Evolutionary conservation across 2,113 vertebrate species (phyloP).

Genomic region (Pagrus major): DNA sequence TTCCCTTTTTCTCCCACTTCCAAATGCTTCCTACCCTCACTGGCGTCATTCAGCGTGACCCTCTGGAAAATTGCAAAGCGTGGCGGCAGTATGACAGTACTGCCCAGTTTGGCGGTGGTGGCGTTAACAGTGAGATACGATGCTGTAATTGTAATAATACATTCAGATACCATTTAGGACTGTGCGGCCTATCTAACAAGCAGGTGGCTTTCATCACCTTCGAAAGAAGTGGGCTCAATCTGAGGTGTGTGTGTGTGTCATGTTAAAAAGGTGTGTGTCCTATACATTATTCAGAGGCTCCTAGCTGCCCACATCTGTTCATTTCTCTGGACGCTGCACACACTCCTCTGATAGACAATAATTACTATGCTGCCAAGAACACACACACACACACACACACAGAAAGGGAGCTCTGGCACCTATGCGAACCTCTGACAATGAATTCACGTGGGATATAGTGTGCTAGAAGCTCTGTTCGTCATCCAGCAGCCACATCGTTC

Average conservation of each 20-base stretch:
- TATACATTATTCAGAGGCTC: constrained; percentile 64
- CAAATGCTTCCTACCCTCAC: neutral
- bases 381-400: constrained; percentile 24
- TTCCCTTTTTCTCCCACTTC: constrained; percentile 20
- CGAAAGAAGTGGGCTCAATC: neutral
- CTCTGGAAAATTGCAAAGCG: constrained; percentile 16
- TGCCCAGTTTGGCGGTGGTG: neutral
- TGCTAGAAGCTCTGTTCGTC: constrained; percentile 14
- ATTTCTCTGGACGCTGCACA: constrained; percentile 20
- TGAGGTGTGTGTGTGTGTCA: neutral
- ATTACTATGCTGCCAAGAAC: constrained; percentile 44
- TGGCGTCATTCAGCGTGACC: constrained; percentile 11
- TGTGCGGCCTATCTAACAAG: neutral
- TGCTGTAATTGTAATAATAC: constrained; percentile 5
- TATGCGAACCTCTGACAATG: constrained; percentile 39
- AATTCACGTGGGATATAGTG: constrained; percentile 24
- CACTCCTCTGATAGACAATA: constrained; percentile 52
- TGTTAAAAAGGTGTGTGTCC: constrained; percentile 23
- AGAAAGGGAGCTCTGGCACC: constrained; percentile 15
- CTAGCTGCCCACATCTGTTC: constrained; percentile 63
- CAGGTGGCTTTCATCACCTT: constrained; percentile 44
- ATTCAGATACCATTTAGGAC: constrained; percentile 8
- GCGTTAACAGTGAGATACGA: neutral
- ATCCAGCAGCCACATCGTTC: constrained; percentile 18
- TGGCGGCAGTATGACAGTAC: neutral